Evolutionary conservation across 2,797 vertebrate genomes (phyloP).

Genomic region (Distichodus sexfasciatus): DNA sequence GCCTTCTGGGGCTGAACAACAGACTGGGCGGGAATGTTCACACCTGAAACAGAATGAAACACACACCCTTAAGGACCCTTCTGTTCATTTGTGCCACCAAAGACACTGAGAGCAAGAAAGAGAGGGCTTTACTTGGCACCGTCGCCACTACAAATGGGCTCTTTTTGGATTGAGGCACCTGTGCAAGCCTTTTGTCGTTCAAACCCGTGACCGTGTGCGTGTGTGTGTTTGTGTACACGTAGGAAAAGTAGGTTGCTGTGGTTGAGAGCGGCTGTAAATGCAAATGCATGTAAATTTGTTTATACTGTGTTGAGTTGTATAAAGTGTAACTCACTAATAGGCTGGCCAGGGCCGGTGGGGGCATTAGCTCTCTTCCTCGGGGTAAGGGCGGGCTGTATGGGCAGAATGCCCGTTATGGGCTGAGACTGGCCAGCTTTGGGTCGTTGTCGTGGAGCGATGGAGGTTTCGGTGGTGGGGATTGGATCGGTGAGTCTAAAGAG

Average conservation of each 20-base stretch:
- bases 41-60: constrained; percentile 50
- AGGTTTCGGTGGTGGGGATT: constrained; percentile 91
- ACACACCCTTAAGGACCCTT: too few relatives aligned
- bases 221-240: neutral
- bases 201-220: neutral
- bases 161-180: neutral
- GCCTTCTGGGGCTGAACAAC: constrained; percentile 68
- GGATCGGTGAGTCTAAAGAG: constrained; percentile 88
- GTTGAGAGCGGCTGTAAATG: too few relatives aligned
- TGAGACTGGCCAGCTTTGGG: constrained; percentile 95
- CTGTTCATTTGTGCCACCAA: too few relatives aligned
- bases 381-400: constrained; percentile 93
- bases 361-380: constrained; percentile 88
- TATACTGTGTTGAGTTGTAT: too few relatives aligned
- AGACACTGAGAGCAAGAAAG: neutral
- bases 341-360: constrained; percentile 68
- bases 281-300: too few relatives aligned
- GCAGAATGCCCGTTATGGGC: constrained; percentile 89
- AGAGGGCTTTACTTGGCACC: neutral
- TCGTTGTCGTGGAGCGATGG: constrained; percentile 94
- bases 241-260: too few relatives aligned
- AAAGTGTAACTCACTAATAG: constrained; percentile 69
- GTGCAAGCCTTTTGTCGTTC: neutral
- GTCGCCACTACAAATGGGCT: neutral
- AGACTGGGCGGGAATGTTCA: constrained; percentile 63